Evolutionary conservation across 2,888 invertebrate genomes (phyloP), one percentile per base, ranked within the genome.

Genomic region (Cephus sareptanus): DNA sequence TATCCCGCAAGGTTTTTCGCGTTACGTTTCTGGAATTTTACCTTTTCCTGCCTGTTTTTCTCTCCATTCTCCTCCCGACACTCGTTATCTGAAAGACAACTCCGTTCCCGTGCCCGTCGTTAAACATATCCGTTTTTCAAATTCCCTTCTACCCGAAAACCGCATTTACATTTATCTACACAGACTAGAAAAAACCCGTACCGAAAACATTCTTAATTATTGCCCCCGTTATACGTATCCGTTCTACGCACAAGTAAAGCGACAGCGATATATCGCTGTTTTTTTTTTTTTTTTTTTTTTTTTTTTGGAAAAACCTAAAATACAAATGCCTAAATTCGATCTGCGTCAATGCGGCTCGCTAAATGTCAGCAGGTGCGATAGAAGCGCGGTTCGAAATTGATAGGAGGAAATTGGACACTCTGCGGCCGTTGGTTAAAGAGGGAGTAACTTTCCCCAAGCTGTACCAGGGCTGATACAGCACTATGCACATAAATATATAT

Each of bases 331-430:
- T 2, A 23, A 56, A 23, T 56, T 56, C 23, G 56, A 23, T 23
- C 56, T 6, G 9, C 56, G 9, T 56, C 56, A 9, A 9, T 23
- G 23, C 56, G 56, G 56, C 15, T 23, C 56, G 23, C 23, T 23
- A 56, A 56, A 56, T 9, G 56, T 56, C 56, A 56, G 56, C 23
- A 56, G 56, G 56, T 56, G 56, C 23, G 9, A 56, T 9, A 56
- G 56, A 56, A 56, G 0, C 56, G 56, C 56, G 23, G 56, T 23
- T 23, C 31, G 71, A 71, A 71, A 71, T 71, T 71, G 71, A 71
- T 71, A 71, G 71, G 31, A 76, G 76, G 76, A 76, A 76, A 76
- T 76, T 76, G 76, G 76, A 70, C 76, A 76, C 76, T 76, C 73
- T 34, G 40, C 34, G 73, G 37, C 31, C 71, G 40, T 76, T 37